Evolutionary conservation across 2,113 vertebrate genomes (phyloP).

Genomic region (Burhinus bistriatus): DNA sequence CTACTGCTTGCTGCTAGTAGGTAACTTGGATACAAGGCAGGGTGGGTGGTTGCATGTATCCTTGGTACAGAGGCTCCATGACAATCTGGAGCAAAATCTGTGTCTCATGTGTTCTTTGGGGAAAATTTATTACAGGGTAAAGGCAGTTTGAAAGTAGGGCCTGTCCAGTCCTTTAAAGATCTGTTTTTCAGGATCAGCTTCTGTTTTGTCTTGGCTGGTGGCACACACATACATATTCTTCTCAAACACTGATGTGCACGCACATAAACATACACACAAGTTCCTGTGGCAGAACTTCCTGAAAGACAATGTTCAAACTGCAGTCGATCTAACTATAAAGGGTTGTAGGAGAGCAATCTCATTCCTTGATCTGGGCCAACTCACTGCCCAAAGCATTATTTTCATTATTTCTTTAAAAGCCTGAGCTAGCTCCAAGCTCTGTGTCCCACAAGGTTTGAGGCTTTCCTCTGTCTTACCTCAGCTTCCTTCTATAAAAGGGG

Average conservation of each 20-base stretch:
- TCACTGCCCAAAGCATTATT: neutral
- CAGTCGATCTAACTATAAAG: neutral
- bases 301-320: neutral
- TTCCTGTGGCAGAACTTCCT: neutral
- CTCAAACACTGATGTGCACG: neutral
- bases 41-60: accelerated
- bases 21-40: neutral
- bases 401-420: neutral
- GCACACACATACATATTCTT: neutral
- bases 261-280: too few species aligned
- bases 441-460: neutral
- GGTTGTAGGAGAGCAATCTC: neutral
- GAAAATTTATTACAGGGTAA: neutral
- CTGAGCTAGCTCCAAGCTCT: neutral
- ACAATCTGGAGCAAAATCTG: neutral
- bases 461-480: neutral
- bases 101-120: neutral
- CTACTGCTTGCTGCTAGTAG: neutral
- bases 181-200: neutral
- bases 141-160: neutral
- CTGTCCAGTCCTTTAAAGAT: neutral
- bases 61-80: neutral
- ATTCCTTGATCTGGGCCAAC: neutral
- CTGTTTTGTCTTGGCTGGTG: neutral
- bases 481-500: neutral